Evolutionary conservation across 2,797 vertebrate species (phyloP), one percentile per base, ranked within the genome.

Genomic region (Brachyrhaphis roseni): DNA sequence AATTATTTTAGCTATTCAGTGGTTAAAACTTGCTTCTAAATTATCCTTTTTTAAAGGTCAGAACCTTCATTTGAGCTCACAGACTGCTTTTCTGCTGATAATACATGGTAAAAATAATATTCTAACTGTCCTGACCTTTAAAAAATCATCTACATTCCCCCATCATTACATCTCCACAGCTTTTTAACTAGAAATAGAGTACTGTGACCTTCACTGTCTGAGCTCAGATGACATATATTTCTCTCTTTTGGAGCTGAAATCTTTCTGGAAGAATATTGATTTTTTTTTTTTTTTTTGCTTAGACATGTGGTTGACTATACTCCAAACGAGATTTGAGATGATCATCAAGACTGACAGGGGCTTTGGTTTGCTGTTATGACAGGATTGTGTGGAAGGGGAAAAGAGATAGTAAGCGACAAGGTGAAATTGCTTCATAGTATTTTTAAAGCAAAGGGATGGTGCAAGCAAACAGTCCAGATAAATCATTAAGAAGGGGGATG

Each of bases 211-310:
- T 89, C 81, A 82, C 62, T 75, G 77, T 78, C 84, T 81, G 66
- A 53, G 1, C 83, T 87, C 75, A 87, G 81, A 84, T 84, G 78
- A 79, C 72, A 31, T 82, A 74, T 15, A 71, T 16, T 62, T 82
- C 83, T 83, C 75, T 80, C 72, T 78, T 72, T 43, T 66, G 64
- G 74, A 78, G 83, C 82, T 75, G 75, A 89, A 82, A 78, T 81
- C 86, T 66, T 86, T 78, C 72, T 84, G 76, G 68, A 72, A 83
- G 47, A 81, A 53, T 86, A 91, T 91, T 90, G 91, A 93, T 93
- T 90, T 89, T 73, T 74, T 66, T 53, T 93, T 90, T 89, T 73
- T 74, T 66, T 53, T 39, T 34, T 74, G 18, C 34, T 77, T 76
- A 8, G 80, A 73, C 76, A 47, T 75, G 71, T 73, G 82, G 43